Percentiles rank a stretch among this genome's conserved stretches.
Conservation (phyloP, 2,113 vertebrate genomes). For the Meleagris gallopavo region DNA sequence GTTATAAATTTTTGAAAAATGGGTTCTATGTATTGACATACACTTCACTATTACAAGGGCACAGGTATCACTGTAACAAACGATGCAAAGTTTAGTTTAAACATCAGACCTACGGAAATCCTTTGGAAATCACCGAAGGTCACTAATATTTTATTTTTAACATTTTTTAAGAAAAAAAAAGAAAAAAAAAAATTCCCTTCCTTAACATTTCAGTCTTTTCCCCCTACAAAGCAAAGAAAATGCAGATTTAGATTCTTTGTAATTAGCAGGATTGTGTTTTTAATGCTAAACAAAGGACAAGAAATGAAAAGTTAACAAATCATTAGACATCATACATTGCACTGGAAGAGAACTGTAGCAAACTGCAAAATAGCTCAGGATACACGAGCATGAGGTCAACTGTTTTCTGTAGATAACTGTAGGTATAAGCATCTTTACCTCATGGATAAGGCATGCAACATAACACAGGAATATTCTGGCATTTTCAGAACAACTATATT, state of each 20-base stretch:
- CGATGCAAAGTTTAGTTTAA: slow-evolving; percentile 69
- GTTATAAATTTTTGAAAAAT: slow-evolving; percentile 63
- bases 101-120: slow-evolving; percentile 66
- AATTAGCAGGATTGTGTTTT: slow-evolving; percentile 58
- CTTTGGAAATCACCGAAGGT: slow-evolving; percentile 66
- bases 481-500: neutral
- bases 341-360: neutral
- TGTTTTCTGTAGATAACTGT: slow-evolving; percentile 72
- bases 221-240: slow-evolving; percentile 31
- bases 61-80: slow-evolving; percentile 70
- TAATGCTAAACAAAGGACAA: slow-evolving; percentile 25
- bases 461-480: slow-evolving; percentile 19
- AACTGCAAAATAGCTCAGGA: slow-evolving; percentile 56
- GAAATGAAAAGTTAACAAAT: slow-evolving; percentile 59
- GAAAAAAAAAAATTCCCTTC: neutral
- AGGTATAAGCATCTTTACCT: slow-evolving; percentile 51
- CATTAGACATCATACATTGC: slow-evolving; percentile 25
- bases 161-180: neutral
- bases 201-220: neutral
- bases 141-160: slow-evolving; percentile 49
- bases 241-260: slow-evolving; percentile 53
- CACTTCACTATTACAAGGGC: slow-evolving; percentile 42
- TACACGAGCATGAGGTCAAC: slow-evolving; percentile 59
- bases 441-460: slow-evolving; percentile 36
- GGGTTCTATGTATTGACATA: slow-evolving; percentile 34